Evolutionary conservation across 2,888 invertebrate genomes (phyloP).

Genomic region (Hypsopygia costalis): DNA sequence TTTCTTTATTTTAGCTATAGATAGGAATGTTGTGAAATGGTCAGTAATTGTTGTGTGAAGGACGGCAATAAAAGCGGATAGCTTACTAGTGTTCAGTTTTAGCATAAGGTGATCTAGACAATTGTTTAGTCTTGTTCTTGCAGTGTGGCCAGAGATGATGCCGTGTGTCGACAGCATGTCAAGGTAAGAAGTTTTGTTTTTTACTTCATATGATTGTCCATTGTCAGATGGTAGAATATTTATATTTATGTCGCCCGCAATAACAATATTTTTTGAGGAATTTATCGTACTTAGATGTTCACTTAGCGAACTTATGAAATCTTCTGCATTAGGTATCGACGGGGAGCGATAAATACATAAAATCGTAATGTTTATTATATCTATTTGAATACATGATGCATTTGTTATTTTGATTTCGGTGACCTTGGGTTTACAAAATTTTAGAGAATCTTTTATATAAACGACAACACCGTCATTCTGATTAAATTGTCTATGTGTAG

Average conservation of each 20-base stretch:
- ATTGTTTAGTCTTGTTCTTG: too few species aligned
- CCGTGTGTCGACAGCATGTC: too few species aligned
- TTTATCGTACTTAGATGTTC: slow-evolving; percentile 13
- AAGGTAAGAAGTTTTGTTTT: too few species aligned
- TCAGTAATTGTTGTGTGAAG: too few species aligned
- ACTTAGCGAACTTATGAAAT: slow-evolving; percentile 15
- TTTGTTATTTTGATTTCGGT: slow-evolving; percentile 1
- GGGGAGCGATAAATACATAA: slow-evolving; percentile 21
- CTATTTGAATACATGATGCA: slow-evolving; percentile 12
- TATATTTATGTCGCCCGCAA: slow-evolving; percentile 22
- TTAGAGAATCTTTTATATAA: background rate
- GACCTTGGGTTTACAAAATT: background rate
- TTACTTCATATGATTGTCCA: too few species aligned
- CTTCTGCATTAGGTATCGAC: slow-evolving; percentile 11
- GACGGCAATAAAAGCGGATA: too few species aligned
- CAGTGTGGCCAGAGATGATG: too few species aligned
- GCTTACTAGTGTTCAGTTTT: too few species aligned
- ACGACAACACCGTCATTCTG: background rate
- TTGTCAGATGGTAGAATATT: background rate
- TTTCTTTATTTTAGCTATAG: too few species aligned
- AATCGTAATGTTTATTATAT: background rate
- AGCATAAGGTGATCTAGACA: too few species aligned
- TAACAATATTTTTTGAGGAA: slow-evolving; percentile 11
- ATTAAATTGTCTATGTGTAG: background rate
- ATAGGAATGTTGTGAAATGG: too few species aligned